Conservation (phyloP, 2,888 invertebrate genomes). For the Nomada lathburiana region DNA sequence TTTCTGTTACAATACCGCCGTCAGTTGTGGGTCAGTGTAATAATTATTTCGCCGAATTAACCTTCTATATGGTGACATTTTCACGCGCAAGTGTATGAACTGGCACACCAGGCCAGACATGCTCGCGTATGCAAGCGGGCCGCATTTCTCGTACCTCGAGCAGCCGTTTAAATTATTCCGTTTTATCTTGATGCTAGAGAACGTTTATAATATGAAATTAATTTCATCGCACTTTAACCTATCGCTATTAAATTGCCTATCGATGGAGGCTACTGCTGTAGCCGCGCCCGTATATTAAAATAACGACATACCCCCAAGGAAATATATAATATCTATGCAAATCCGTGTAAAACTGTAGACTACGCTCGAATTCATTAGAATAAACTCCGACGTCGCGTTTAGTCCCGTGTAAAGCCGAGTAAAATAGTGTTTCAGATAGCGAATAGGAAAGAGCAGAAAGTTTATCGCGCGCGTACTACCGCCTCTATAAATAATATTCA, state of each 20-base stretch:
- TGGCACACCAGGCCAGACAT: too few species aligned
- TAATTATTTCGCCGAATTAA: too few species aligned
- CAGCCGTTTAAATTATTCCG: too few species aligned
- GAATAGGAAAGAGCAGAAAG: slow-evolving; percentile 57
- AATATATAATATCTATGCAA: slow-evolving; percentile 30
- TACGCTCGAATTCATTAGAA: slow-evolving; percentile 51
- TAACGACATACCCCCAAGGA: slow-evolving; percentile 18
- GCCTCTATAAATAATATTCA: slow-evolving; percentile 50
- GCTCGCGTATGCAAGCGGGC: too few species aligned
- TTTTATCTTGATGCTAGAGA: too few species aligned
- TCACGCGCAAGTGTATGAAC: too few species aligned
- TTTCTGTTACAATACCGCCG: too few species aligned
- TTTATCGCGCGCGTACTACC: slow-evolving; percentile 46
- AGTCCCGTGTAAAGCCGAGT: slow-evolving; percentile 40
- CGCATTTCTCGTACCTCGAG: too few species aligned
- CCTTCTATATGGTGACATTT: too few species aligned
- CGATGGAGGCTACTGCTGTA: not conserved
- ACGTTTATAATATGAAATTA: too few species aligned
- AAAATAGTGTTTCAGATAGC: slow-evolving; percentile 52
- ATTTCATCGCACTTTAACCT: not conserved
- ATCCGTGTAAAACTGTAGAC: slow-evolving; percentile 30
- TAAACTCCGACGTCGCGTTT: slow-evolving; percentile 46
- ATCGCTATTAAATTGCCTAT: slow-evolving; percentile 5
- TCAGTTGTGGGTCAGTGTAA: too few species aligned
- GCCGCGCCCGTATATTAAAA: slow-evolving; percentile 36